These are phyloP conservation scores for Heteromurus nitidus DNA, from an alignment of 2,888 invertebrate species.

Conservation along the genomic window DNA sequence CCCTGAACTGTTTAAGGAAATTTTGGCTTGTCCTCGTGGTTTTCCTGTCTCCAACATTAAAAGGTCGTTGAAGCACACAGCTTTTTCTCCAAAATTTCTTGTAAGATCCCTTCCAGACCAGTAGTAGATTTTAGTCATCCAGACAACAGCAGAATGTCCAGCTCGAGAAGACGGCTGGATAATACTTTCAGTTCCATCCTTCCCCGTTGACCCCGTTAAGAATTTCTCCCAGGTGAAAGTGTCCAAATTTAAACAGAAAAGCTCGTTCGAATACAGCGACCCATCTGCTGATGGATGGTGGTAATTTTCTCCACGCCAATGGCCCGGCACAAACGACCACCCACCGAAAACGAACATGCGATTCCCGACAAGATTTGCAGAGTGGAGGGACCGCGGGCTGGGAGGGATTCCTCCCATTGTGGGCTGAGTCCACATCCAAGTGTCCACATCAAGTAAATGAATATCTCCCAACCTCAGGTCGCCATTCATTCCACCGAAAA, in stretches of 20 bases:
- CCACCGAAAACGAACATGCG: slow-evolving; percentile 99
- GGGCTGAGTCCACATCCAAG: slow-evolving; percentile 95
- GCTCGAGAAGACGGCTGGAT: slow-evolving; percentile 91
- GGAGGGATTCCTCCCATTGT: slow-evolving; percentile 90
- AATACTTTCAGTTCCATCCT: not conserved
- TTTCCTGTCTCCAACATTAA: slow-evolving; percentile 96
- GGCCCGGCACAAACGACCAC: slow-evolving; percentile 99
- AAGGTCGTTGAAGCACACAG: slow-evolving; percentile 90
- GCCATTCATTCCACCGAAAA: slow-evolving; percentile 99
- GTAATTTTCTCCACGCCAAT: slow-evolving; percentile 89
- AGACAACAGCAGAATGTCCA: slow-evolving; percentile 97
- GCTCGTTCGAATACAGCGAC: slow-evolving; percentile 89
- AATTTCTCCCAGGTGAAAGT: slow-evolving; percentile 2
- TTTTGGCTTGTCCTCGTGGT: slow-evolving; percentile 91
- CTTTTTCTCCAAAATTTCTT: slow-evolving; percentile 82
- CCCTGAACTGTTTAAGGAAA: slow-evolving; percentile 94
- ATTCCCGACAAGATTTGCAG: slow-evolving; percentile 94
- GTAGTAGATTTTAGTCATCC: slow-evolving; percentile 92
- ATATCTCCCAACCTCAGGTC: slow-evolving; percentile 97
- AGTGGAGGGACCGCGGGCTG: slow-evolving; percentile 95
- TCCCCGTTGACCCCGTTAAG: not conserved
- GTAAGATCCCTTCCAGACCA: slow-evolving; percentile 98
- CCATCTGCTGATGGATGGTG: slow-evolving; percentile 98
- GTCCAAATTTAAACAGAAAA: slow-evolving; percentile 92
- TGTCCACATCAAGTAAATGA: slow-evolving; percentile 83